Base-by-base conservation (phyloP, 2,113 vertebrate species). In the Rhipidura dahli region DNA sequence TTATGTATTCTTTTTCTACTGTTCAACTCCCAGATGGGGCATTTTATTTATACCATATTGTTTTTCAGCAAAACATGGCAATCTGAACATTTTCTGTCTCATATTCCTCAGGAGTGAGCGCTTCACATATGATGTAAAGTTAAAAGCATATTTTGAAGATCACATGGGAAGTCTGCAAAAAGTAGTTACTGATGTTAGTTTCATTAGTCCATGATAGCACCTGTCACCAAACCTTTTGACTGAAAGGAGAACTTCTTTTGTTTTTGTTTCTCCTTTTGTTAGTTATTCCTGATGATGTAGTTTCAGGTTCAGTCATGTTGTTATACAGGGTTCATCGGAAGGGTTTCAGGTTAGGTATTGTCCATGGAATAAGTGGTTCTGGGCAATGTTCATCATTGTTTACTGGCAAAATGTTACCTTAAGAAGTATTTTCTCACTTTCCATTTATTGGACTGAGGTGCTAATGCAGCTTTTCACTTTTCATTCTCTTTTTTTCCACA, bases 1-100 rank as follows among this genome's bases (percentile, higher is more conserved):
- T 22, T 75, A 42, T 69, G 26, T 73, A 26, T 94, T 94, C 45
- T 51, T 4, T 90, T 61, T 81, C 54, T 93, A 40, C 73, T 79
- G 40, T 73, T 96, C 73, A 83, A 28, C 78, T 96, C 92, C 87
- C 90, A 90, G 21, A 77, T 95, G 84, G 90, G 76, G n/a, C 61
- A 88, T 96, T 97, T 95, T 84, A 92, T 97, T 97, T 94, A 69
- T 94, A 77, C 71, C 85, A 13, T 78, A 57, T 66, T 97, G 44
- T 93, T 98, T 96, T 96, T 80, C 66, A 95, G 86, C 71, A 94
- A 76, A 93, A 92, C 10, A 53, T 51, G 61, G 73, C 84, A 83
- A 83, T 89, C 79, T 93, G 94, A 97, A 73, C 17, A 31, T 87
- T 91, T 96, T 88, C 50, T 96, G 26, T 90, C 49, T 91, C 39